A percentile compares a stretch with the other conserved stretches of the same genome.
These are phyloP conservation scores for Poecilia gillii DNA, from an alignment of 2,797 vertebrate genomes.

Conservation along the genomic window DNA sequence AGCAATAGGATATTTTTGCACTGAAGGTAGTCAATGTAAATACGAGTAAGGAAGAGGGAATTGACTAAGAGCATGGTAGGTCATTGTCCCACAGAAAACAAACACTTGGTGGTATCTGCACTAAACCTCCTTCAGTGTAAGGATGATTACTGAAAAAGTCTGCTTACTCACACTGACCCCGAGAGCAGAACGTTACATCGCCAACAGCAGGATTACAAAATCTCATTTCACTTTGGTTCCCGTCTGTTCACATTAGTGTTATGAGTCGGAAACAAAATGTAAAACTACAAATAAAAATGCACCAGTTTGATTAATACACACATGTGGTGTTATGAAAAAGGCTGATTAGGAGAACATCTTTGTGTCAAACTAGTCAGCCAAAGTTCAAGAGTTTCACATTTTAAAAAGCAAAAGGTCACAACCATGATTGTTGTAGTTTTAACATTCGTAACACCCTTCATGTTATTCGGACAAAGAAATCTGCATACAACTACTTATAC, in stretches of 20 bases:
- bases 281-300: slow-evolving; percentile 4
- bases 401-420: background rate
- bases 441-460: slow-evolving; percentile 15
- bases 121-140: slow-evolving; percentile 5
- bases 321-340: slow-evolving; percentile 1
- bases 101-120: slow-evolving; percentile 5
- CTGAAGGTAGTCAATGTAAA: slow-evolving; percentile 16
- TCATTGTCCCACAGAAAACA: background rate
- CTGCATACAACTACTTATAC: background rate
- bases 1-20: slow-evolving; percentile 54
- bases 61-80: background rate
- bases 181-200: slow-evolving; percentile 30
- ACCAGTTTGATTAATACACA: slow-evolving; percentile 5
- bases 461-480: slow-evolving; percentile 10
- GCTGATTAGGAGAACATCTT: slow-evolving; percentile 4
- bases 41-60: background rate
- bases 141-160: slow-evolving; percentile 17
- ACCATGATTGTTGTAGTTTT: background rate
- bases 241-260: slow-evolving; percentile 25
- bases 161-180: slow-evolving; percentile 19
- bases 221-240: slow-evolving; percentile 47
- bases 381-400: slow-evolving; percentile 26
- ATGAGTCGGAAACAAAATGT: background rate
- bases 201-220: slow-evolving; percentile 23
- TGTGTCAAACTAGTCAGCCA: slow-evolving; percentile 15